phyloP scores from a whole-genome alignment of 2,113 vertebrate genomes.

The Callospermophilus lateralis region DNA sequence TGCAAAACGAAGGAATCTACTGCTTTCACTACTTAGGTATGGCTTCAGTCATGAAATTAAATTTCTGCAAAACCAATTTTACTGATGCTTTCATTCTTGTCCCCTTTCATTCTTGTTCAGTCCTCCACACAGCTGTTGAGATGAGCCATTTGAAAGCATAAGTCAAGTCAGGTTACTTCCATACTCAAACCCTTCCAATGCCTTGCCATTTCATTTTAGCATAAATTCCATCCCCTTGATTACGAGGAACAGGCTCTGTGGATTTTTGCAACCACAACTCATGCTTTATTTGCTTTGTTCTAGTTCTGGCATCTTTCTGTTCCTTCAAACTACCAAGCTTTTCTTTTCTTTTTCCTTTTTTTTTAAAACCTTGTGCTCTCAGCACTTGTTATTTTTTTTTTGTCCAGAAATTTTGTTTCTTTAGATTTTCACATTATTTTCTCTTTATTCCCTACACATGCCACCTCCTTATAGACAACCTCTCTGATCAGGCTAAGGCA shows the following conservation, averaged over 20 bases:
- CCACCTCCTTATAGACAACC: not conserved
- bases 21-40: not conserved
- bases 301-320: not conserved
- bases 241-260: not conserved
- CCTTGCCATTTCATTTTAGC: conserved; percentile 23
- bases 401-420: not conserved
- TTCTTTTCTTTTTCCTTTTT: not conserved
- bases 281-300: not conserved
- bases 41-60: not conserved
- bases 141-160: not conserved
- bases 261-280: not conserved
- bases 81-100: not conserved
- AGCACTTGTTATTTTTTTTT: not conserved
- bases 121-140: not conserved
- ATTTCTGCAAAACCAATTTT: not conserved
- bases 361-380: not conserved
- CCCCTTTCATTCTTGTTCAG: not conserved
- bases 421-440: not conserved
- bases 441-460: not conserved
- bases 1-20: not conserved
- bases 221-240: not conserved
- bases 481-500: not conserved
- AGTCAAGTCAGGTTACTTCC: not conserved
- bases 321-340: not conserved
- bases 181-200: not conserved